Evolutionary conservation across 1,140 invertebrate genomes (phyloP), one percentile per base, ranked within the genome.

Genomic region (Drosophila seguyi): DNA sequence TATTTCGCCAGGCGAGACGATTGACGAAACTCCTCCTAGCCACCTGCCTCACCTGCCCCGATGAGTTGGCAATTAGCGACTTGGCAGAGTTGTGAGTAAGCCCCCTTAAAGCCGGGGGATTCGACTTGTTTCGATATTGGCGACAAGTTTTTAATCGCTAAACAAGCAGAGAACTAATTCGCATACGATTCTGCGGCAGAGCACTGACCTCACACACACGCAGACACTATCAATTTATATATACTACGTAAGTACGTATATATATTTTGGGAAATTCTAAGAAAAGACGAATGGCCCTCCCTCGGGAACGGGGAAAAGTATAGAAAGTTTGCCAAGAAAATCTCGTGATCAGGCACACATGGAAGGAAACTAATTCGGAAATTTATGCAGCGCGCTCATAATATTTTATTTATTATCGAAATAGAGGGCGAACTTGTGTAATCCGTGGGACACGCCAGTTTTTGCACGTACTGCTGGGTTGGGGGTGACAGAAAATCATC

Each of bases 201-300:
- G 38, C 81, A 84, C 82, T 84, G 81, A 84, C 82, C 81, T 74
- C 75, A 29, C 81, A 44, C 48, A 86, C 68, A 76, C 14, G 44
- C 25, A 47, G 29, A n/a, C 42, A 63, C 44, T 79, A 63, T 66
- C 39, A 61, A 6, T 50, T 34, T 31, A 60, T 61, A 41, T 53
- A 56, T 41, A 42, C 10, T n/a, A 42, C n/a, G 3, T 5, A 44
- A 1, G 16, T 57, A n/a, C 3, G 6, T 16, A 47, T 11, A 47
- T 50, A 25, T 41, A 48, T 75, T 61, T 50, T 55, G 25, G 38
- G 48, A 69, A 83, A 65, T 79, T 63, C 52, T 73, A 65, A 44
- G 57, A 73, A 75, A 75, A 69, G 47, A 67, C 29, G 11, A 41
- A 69, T 45, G 25, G 22, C 57, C 56, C 29, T 61, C 62, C 58